Conservation (phyloP, 1,140 invertebrate genomes). For the Theocolax elegans region DNA sequence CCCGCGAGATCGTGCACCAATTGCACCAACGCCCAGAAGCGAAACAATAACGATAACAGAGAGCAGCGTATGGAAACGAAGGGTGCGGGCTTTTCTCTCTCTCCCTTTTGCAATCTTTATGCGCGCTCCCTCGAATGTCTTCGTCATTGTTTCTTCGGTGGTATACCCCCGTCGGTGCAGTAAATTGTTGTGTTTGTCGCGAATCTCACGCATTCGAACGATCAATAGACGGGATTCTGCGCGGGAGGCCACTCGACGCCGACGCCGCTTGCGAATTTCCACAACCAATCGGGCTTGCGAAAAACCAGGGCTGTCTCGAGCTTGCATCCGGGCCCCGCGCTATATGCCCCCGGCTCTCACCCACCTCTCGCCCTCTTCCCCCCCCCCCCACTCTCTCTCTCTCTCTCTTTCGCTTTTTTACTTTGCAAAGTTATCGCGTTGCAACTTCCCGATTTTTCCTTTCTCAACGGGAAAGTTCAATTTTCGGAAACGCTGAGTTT, state of each 20-base stretch:
- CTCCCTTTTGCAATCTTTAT: background rate
- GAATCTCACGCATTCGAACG: constrained; percentile 3
- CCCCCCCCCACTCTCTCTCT: too few species aligned
- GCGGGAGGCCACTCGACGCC: background rate
- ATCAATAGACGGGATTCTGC: constrained; percentile 40
- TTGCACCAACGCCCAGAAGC: background rate
- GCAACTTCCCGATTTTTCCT: background rate
- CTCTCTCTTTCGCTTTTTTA: too few species aligned
- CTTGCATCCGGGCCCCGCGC: background rate
- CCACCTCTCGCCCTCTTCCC: too few species aligned
- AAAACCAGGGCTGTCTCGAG: constrained; percentile 14
- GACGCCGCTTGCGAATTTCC: constrained; percentile 21
- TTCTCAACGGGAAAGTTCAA: background rate
- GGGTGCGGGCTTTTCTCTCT: background rate
- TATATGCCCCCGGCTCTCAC: too few species aligned
- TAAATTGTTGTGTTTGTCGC: constrained; percentile 25
- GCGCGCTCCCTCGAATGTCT: background rate
- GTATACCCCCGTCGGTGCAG: background rate
- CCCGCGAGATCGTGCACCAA: background rate
- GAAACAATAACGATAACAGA: background rate
- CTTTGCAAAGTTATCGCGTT: background rate
- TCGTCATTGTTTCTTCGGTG: background rate
- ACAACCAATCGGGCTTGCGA: background rate
- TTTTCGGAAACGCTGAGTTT: background rate
- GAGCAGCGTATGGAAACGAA: background rate